Evolutionary conservation across 1,140 invertebrate genomes (phyloP).

Genomic region (Thalassaphorura encarpata): DNA sequence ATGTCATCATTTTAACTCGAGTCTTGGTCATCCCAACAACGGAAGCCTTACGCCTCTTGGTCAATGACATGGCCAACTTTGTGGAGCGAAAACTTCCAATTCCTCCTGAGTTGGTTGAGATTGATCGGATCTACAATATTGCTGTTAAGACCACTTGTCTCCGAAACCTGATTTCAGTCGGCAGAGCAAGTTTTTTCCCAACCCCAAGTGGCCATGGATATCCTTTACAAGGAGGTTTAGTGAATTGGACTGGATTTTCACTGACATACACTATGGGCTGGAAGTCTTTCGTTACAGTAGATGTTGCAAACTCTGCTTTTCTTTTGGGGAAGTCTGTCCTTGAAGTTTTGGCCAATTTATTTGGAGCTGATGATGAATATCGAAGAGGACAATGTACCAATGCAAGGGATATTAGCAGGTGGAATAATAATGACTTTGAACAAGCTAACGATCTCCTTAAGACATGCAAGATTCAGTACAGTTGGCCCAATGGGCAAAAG

Average conservation of each 20-base stretch:
- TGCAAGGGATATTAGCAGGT: background rate
- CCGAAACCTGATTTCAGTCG: slow-evolving; percentile 1
- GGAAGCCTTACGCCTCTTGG: background rate
- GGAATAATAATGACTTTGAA: background rate
- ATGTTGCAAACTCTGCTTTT: slow-evolving; percentile 6
- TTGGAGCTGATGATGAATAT: background rate
- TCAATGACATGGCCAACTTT: background rate
- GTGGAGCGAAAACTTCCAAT: background rate
- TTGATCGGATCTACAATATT: background rate
- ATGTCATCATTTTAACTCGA: background rate
- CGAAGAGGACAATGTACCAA: background rate
- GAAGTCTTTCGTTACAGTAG: slow-evolving; percentile 3
- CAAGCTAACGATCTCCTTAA: background rate
- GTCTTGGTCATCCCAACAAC: background rate
- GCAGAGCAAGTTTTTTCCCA: background rate
- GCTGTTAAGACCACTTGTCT: background rate
- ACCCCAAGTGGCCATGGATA: background rate
- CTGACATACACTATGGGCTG: background rate
- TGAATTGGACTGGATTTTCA: slow-evolving; percentile 2
- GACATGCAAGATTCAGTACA: background rate
- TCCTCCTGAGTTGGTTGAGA: background rate
- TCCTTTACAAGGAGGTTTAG: background rate
- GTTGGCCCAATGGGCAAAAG: background rate
- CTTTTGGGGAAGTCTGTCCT: background rate
- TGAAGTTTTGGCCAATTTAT: background rate